phyloP scores from a whole-genome alignment of 2,888 invertebrate species.

The Ariolimax columbianus region DNA sequence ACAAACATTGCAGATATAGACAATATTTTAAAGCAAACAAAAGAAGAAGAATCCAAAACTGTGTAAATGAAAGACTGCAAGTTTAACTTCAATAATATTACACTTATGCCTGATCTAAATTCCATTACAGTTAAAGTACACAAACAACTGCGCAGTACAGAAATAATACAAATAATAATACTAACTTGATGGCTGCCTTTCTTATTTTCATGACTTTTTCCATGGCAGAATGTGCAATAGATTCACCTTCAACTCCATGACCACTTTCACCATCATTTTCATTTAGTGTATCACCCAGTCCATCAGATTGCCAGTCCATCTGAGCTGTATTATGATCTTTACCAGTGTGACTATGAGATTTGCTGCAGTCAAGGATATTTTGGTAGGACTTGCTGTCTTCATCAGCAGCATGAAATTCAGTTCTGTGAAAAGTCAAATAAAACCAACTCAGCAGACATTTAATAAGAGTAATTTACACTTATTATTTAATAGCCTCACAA shows the following conservation, averaged over 20 bases:
- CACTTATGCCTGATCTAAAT: too few relatives aligned
- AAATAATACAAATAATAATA: not conserved
- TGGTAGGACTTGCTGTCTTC: conserved; percentile 67
- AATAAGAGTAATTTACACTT: too few relatives aligned
- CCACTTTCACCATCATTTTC: not conserved
- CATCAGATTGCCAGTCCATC: not conserved
- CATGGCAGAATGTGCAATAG: not conserved
- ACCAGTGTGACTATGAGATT: not conserved
- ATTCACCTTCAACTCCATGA: not conserved
- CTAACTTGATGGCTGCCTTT: conserved; percentile 14
- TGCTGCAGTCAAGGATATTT: conserved; percentile 59
- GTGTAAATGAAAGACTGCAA: too few relatives aligned
- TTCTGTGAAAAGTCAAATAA: conserved; percentile 63
- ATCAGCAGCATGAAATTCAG: conserved; percentile 75
- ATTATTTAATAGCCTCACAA: too few relatives aligned
- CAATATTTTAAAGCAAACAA: too few relatives aligned
- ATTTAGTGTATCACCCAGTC: not conserved
- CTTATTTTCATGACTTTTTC: not conserved
- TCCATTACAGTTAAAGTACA: too few relatives aligned
- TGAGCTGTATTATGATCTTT: not conserved
- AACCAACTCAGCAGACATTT: not conserved
- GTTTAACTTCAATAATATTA: too few relatives aligned
- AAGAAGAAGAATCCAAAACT: too few relatives aligned
- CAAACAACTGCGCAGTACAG: too few relatives aligned
- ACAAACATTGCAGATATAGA: too few relatives aligned